These are phyloP conservation scores for Tetrapedia diversipes DNA, from an alignment of 2,888 invertebrate genomes.

Conservation along the genomic window DNA sequence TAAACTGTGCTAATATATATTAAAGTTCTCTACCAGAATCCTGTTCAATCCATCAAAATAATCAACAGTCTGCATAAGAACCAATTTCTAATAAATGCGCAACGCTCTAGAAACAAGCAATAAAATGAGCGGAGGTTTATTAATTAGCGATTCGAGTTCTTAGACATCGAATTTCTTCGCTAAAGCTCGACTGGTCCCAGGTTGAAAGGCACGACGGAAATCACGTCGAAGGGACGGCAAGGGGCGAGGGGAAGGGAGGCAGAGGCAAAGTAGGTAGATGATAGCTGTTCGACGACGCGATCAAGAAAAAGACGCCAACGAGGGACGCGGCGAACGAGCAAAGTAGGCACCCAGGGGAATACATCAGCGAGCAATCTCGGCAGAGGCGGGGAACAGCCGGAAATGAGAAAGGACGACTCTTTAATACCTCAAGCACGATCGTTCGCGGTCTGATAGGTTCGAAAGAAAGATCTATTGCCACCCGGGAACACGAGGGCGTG, in stretches of 20 bases:
- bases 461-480: constrained; percentile 14
- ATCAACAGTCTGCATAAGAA: too few species aligned
- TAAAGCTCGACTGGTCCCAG: background rate
- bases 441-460: constrained; percentile 46
- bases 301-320: background rate
- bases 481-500: too few species aligned
- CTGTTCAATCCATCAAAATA: too few species aligned
- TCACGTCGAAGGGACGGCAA: background rate
- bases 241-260: background rate
- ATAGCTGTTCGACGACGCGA: constrained; percentile 18
- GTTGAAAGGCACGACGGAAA: background rate
- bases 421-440: constrained; percentile 34
- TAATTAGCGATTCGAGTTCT: background rate
- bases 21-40: too few species aligned
- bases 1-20: too few species aligned
- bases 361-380: constrained; percentile 60
- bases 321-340: constrained; percentile 39
- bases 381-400: constrained; percentile 49
- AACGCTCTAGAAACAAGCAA: too few species aligned
- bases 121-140: background rate
- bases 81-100: too few species aligned
- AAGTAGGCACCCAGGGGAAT: constrained; percentile 53
- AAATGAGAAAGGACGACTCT: constrained; percentile 55
- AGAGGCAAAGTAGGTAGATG: background rate
- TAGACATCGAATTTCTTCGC: background rate